A percentile compares a stretch with the other conserved stretches of the same genome.
phyloP scores from a whole-genome alignment of 2,888 invertebrate species.

The Alviniconcha strummeri region DNA sequence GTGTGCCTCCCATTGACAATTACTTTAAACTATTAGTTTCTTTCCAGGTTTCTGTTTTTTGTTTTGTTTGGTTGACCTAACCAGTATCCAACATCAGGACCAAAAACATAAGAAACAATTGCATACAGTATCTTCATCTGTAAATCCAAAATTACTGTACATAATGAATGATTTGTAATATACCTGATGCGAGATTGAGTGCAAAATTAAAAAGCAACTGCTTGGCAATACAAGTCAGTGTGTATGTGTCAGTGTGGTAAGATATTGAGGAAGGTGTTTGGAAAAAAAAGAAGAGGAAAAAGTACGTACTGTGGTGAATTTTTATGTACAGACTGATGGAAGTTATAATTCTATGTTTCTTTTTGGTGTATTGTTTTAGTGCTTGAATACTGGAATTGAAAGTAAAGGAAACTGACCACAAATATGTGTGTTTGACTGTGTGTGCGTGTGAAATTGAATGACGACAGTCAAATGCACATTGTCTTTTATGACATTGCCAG shows the following conservation, averaged over 20 bases:
- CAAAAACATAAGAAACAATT: slow-evolving; percentile 18
- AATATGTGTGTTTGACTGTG: too few relatives aligned
- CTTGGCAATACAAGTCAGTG: neutral
- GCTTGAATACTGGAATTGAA: slow-evolving; percentile 32
- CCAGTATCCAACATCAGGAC: slow-evolving; percentile 15
- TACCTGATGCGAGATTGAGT: slow-evolving; percentile 9
- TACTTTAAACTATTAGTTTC: neutral
- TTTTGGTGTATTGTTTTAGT: slow-evolving; percentile 29
- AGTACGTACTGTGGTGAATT: slow-evolving; percentile 17
- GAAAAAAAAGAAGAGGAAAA: neutral
- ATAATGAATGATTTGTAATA: slow-evolving; percentile 20
- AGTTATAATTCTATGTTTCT: slow-evolving; percentile 25
- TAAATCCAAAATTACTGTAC: slow-evolving; percentile 27
- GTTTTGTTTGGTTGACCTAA: slow-evolving; percentile 5
- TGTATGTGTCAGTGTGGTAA: slow-evolving; percentile 17
- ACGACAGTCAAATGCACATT: neutral
- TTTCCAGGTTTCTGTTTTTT: neutral
- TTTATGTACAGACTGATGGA: slow-evolving; percentile 27
- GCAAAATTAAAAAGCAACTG: slow-evolving; percentile 12
- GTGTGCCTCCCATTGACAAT: neutral
- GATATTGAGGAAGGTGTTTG: neutral
- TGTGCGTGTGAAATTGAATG: neutral
- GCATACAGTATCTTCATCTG: slow-evolving; percentile 21
- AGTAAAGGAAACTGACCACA: slow-evolving; percentile 29
- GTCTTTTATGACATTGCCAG: too few relatives aligned